Evolutionary conservation across 1,140 invertebrate genomes (phyloP).

Genomic region (Melitaea cinxia): DNA sequence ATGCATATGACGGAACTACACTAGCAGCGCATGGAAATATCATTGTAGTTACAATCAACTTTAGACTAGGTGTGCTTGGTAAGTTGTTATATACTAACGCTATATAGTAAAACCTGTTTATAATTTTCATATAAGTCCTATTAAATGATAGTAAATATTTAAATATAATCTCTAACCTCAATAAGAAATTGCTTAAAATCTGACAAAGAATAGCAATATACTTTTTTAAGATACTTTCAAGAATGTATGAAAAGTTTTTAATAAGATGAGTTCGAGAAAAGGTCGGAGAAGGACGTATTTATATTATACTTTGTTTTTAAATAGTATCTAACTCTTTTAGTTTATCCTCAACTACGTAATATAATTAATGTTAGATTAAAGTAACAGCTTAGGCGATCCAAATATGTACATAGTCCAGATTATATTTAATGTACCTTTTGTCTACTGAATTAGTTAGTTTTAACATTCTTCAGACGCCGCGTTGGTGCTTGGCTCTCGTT

Average conservation of each 20-base stretch:
- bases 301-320: not conserved
- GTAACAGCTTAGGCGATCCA: not conserved
- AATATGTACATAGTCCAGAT: too few relatives aligned
- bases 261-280: not conserved
- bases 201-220: too few relatives aligned
- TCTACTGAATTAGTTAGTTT: too few relatives aligned
- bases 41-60: constrained; percentile 98
- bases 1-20: constrained; percentile 96
- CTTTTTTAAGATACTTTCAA: too few relatives aligned
- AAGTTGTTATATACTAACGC: constrained; percentile 63
- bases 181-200: too few relatives aligned
- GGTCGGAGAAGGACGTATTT: not conserved
- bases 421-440: too few relatives aligned
- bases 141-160: too few relatives aligned
- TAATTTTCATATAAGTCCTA: too few relatives aligned
- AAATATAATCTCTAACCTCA: too few relatives aligned
- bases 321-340: not conserved
- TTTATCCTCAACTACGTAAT: not conserved
- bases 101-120: too few relatives aligned
- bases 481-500: too few relatives aligned
- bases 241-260: constrained; percentile 1
- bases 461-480: too few relatives aligned
- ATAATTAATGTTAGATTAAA: not conserved
- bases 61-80: constrained; percentile 97
- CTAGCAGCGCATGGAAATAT: constrained; percentile 94